These are phyloP conservation scores for Festucalex cinctus DNA, from an alignment of 2,113 vertebrate species.

Conservation along the genomic window DNA sequence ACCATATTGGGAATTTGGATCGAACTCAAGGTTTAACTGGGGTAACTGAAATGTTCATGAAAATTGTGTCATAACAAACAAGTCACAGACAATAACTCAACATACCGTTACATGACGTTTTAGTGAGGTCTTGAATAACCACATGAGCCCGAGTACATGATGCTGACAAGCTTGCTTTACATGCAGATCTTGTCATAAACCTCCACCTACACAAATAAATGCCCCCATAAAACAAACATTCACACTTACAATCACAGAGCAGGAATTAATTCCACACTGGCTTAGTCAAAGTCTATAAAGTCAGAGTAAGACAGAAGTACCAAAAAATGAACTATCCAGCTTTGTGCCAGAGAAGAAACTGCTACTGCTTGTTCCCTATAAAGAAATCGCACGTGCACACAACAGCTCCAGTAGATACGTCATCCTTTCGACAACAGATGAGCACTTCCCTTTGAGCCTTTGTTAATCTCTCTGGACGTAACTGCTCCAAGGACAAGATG, in stretches of 20 bases:
- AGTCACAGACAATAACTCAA: too few relatives aligned
- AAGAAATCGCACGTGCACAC: constrained; percentile 25
- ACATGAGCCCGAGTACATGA: constrained; percentile 17
- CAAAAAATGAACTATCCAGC: background rate
- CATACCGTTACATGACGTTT: too few relatives aligned
- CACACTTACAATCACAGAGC: too few relatives aligned
- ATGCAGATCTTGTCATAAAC: constrained; percentile 38
- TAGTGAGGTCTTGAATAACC: too few relatives aligned
- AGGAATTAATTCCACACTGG: too few relatives aligned
- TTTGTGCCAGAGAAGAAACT: constrained; percentile 11
- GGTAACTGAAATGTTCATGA: too few relatives aligned
- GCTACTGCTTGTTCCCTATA: background rate
- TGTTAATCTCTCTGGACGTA: constrained; percentile 61
- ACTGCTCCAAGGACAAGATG: constrained; percentile 47
- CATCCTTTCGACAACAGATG: constrained; percentile 38
- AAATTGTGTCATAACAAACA: too few relatives aligned
- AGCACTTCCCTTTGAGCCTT: constrained; percentile 48
- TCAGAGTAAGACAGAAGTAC: background rate
- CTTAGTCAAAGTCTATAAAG: too few relatives aligned
- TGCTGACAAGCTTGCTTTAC: constrained; percentile 34
- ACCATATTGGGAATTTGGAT: too few relatives aligned
- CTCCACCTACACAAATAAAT: background rate
- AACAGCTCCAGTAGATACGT: constrained; percentile 43
- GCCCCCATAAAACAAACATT: too few relatives aligned
- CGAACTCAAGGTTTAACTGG: too few relatives aligned